Evolutionary conservation across 1,140 invertebrate genomes (phyloP).

Genomic region (Papilio dardanus): DNA sequence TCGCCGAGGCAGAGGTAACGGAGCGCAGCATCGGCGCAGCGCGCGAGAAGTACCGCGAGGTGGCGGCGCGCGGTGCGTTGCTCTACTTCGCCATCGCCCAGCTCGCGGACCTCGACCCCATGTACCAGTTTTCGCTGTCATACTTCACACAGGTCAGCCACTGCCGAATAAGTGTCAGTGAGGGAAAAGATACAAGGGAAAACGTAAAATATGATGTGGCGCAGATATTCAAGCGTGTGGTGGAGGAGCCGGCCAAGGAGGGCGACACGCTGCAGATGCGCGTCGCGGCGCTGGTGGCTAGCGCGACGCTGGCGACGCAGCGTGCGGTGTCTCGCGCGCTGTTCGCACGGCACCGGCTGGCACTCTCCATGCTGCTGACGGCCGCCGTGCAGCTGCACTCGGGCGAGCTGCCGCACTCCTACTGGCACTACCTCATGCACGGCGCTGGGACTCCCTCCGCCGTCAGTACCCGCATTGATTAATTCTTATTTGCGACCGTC

Average conservation of each 20-base stretch:
- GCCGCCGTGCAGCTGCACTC: slow-evolving; percentile 87
- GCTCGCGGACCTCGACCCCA: slow-evolving; percentile 94
- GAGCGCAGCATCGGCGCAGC: slow-evolving; percentile 91
- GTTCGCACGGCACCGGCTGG: slow-evolving; percentile 95
- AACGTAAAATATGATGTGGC: not conserved
- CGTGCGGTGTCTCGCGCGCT: slow-evolving; percentile 93
- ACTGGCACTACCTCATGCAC: slow-evolving; percentile 90
- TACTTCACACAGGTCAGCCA: slow-evolving; percentile 89
- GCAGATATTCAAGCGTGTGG: slow-evolving; percentile 88
- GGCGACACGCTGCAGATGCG: slow-evolving; percentile 84
- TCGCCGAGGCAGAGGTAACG: slow-evolving; percentile 91
- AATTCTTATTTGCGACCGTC: not conserved
- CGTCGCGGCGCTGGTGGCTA: slow-evolving; percentile 86
- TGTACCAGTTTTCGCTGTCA: slow-evolving; percentile 97
- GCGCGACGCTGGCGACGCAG: slow-evolving; percentile 93
- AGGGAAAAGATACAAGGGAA: not conserved
- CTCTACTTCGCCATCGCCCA: slow-evolving; percentile 95
- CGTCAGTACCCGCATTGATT: slow-evolving; percentile 41
- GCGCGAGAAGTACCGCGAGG: slow-evolving; percentile 91
- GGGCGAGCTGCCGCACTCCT: slow-evolving; percentile 79
- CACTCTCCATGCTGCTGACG: slow-evolving; percentile 93
- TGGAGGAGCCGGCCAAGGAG: slow-evolving; percentile 88
- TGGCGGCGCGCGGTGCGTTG: slow-evolving; percentile 93
- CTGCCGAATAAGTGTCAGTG: not conserved
- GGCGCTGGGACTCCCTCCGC: slow-evolving; percentile 84